Evolutionary conservation across 2,113 vertebrate genomes (phyloP).

Genomic region (Siniperca chuatsi): DNA sequence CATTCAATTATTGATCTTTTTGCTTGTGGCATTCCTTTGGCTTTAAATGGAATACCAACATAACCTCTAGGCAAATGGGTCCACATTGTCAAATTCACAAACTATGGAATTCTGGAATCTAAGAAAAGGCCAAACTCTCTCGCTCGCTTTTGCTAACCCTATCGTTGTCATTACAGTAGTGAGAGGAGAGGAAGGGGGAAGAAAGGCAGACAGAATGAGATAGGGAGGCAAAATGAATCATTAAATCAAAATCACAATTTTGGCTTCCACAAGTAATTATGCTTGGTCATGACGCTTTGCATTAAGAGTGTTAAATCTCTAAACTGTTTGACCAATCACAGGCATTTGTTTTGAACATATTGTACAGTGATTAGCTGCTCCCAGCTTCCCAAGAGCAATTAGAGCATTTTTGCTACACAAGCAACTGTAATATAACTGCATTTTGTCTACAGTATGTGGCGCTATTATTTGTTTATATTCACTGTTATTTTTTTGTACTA

Average conservation of each 20-base stretch:
- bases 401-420: background rate
- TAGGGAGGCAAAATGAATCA: background rate
- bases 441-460: background rate
- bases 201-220: background rate
- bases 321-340: background rate
- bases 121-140: background rate
- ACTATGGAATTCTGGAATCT: too few species aligned
- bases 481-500: background rate
- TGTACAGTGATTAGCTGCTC: background rate
- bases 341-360: background rate
- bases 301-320: background rate
- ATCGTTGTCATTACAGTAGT: background rate
- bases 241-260: background rate
- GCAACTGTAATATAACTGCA: background rate
- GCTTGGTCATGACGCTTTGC: background rate
- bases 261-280: background rate
- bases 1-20: constrained; percentile 60
- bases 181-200: background rate
- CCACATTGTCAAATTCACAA: too few species aligned
- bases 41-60: constrained; percentile 60
- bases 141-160: background rate
- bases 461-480: background rate
- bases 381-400: background rate
- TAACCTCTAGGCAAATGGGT: background rate
- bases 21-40: constrained; percentile 52